Evolutionary conservation across 1,140 invertebrate genomes (phyloP), one percentile per base, ranked within the genome.

Genomic region (Mamestra configurata): DNA sequence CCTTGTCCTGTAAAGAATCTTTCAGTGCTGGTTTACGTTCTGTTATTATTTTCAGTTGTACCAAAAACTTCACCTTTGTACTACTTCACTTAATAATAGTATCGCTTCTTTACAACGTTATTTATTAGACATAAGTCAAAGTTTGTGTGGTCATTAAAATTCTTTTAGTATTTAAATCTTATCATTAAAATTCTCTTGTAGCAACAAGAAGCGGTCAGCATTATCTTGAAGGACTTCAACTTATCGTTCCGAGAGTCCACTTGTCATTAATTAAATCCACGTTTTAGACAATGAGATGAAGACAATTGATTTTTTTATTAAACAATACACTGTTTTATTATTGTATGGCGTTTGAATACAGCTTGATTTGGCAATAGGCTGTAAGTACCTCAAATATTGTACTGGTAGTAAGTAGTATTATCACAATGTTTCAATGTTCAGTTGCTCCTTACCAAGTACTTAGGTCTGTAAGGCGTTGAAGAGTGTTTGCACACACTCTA

Each of bases 201-300:
- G 35, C 4, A 5, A 40, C 18, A 66, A 66, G 61, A 20, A 20
- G 15, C 10, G 31, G 18, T 66, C 18, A 66, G n/a, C 24, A 27
- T 37, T 24, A 46, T 46, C 22, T 70, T 70, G 66, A 46, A 70
- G 66, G 66, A 70, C 43, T 70, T 70, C 40, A 46, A 49, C 66
- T 49, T 49, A n/a, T 70, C 11, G 40, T 1, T 11, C 13, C n/a
- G 22, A 37, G 8, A 35, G 53, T n/a, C 46, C 18, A 35, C 27
- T n/a, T 24, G 40, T 49, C 18, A 66, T 68, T 70, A 49, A 22
- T 70, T 40, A 70, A 49, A 70, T 70, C 5, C 27, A 46, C 20
- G 4, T 64, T 66, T 66, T 70, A 18, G 15, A 70, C 66, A 70
- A 70, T 70, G 40, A 49, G 40, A n/a, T 46, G 13, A 43, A n/a